Conservation (phyloP, 2,113 vertebrate genomes). For the Deroptyus accipitrinus region DNA sequence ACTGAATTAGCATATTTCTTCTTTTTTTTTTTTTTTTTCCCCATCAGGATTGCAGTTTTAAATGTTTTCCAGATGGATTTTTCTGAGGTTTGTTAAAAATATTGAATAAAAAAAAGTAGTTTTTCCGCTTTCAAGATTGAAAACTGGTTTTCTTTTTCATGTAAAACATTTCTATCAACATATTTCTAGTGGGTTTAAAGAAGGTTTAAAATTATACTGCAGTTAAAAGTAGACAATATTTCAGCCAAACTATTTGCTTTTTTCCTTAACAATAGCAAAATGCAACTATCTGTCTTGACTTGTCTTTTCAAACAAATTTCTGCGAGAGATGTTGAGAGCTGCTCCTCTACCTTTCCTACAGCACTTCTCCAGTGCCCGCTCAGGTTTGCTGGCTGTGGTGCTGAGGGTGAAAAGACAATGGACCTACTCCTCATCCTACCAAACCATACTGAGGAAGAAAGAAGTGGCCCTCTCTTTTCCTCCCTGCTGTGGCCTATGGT, state of each 20-base stretch:
- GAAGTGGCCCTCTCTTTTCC: neutral
- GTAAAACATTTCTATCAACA: neutral
- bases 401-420: neutral
- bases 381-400: neutral
- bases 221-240: neutral
- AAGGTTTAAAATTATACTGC: neutral
- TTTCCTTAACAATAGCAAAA: neutral
- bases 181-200: neutral
- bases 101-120: neutral
- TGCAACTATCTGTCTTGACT: neutral
- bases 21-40: neutral
- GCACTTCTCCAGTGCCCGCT: neutral
- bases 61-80: neutral
- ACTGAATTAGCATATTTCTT: accelerated
- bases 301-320: neutral
- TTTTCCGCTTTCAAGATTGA: neutral
- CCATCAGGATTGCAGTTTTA: neutral
- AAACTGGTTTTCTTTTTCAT: neutral
- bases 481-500: neutral
- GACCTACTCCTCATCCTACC: neutral
- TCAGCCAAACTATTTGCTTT: neutral
- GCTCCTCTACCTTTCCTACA: neutral
- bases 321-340: neutral
- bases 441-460: neutral
- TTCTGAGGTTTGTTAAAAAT: neutral